Percentiles rank a stretch among this genome's conserved stretches.
Evolutionary conservation across 2,113 vertebrate genomes (phyloP).

Genomic region (Protobothrops mucrosquamatus): DNA sequence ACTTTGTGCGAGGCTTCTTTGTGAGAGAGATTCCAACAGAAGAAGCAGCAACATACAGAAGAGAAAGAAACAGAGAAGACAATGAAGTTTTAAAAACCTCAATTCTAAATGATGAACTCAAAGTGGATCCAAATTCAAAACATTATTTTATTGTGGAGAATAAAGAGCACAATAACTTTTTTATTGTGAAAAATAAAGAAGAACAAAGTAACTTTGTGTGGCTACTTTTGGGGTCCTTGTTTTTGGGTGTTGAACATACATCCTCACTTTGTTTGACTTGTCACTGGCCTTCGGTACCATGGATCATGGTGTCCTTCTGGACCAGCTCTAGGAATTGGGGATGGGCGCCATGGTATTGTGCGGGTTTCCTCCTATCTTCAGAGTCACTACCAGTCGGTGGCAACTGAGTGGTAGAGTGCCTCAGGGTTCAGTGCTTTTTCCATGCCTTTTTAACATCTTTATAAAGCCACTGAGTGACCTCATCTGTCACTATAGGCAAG

Average conservation of each 20-base stretch:
- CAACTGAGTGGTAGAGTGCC: not conserved
- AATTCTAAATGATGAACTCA: not conserved
- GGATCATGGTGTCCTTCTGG: not conserved
- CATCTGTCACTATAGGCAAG: not conserved
- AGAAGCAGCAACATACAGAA: not conserved
- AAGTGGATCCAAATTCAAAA: not conserved
- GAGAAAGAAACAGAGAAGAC: not conserved
- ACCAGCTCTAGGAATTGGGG: not conserved
- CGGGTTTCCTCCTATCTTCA: not conserved
- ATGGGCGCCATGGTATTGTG: not conserved
- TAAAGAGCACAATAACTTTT: not conserved
- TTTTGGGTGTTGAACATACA: not conserved
- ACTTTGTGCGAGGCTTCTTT: slow-evolving; percentile 45
- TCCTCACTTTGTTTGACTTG: not conserved
- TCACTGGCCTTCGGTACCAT: not conserved
- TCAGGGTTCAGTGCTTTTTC: not conserved
- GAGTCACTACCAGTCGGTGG: not conserved
- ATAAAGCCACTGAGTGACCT: not conserved
- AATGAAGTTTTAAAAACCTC: not conserved
- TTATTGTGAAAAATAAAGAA: not conserved
- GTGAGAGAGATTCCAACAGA: slow-evolving; percentile 35
- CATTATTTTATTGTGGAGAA: not conserved
- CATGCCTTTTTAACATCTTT: not conserved
- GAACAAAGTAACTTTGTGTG: not conserved
- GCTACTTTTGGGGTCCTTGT: not conserved